These are phyloP conservation scores for Crocallis elinguaria DNA, from an alignment of 2,888 invertebrate species.

Conservation along the genomic window DNA sequence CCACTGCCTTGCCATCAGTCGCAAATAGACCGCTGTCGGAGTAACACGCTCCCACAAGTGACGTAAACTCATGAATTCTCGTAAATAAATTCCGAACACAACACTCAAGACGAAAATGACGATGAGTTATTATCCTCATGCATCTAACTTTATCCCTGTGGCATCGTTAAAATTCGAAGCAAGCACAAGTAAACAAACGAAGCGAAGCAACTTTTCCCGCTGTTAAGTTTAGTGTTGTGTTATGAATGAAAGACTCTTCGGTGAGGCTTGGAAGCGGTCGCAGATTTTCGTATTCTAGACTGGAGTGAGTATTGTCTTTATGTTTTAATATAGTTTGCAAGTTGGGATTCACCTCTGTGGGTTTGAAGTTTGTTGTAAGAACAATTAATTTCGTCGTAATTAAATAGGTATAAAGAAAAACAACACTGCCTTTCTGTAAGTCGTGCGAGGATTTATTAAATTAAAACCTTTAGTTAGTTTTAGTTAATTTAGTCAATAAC, in stretches of 20 bases:
- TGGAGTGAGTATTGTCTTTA: slow-evolving; percentile 41
- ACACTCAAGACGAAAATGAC: slow-evolving; percentile 50
- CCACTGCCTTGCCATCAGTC: slow-evolving; percentile 47
- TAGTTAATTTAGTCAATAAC: too few relatives aligned
- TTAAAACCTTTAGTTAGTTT: too few relatives aligned
- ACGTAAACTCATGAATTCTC: slow-evolving; percentile 45
- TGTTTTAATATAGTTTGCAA: too few relatives aligned
- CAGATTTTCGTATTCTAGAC: slow-evolving; percentile 22
- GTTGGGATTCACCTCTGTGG: too few relatives aligned
- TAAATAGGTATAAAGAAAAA: too few relatives aligned
- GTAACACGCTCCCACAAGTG: slow-evolving; percentile 54
- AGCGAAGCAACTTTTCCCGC: slow-evolving; percentile 43
- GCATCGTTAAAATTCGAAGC: slow-evolving; percentile 44
- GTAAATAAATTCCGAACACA: slow-evolving; percentile 57
- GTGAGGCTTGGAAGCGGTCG: slow-evolving; percentile 44
- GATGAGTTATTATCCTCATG: slow-evolving; percentile 55
- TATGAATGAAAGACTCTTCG: slow-evolving; percentile 37
- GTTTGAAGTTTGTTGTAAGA: too few relatives aligned
- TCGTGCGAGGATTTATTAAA: too few relatives aligned
- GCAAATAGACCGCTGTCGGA: slow-evolving; percentile 57
- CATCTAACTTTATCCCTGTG: slow-evolving; percentile 45
- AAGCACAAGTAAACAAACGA: slow-evolving; percentile 42
- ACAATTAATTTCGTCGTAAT: too few relatives aligned
- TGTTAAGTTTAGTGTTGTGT: slow-evolving; percentile 46
- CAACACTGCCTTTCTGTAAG: too few relatives aligned